Conservation (phyloP, 2,113 vertebrate genomes). For the Balaenoptera acutorostrata region DNA sequence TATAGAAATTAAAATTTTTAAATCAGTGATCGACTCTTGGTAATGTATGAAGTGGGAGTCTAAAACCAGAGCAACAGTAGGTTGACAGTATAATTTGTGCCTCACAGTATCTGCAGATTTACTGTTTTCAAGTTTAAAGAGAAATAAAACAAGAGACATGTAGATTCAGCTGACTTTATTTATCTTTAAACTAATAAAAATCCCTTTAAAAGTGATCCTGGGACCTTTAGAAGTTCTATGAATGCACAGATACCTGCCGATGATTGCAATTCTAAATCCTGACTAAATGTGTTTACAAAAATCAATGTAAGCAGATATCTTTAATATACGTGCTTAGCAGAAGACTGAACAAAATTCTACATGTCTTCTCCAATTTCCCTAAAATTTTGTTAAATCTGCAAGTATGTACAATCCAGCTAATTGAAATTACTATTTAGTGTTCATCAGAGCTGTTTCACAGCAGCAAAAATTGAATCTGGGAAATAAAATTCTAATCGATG, state of each 20-base stretch:
- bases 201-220: conserved; percentile 89
- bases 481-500: conserved; percentile 81
- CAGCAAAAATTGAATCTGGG: conserved; percentile 85
- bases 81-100: conserved; percentile 75
- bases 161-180: conserved; percentile 99
- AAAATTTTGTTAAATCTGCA: conserved; percentile 88
- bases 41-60: conserved; percentile 78
- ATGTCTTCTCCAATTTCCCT: conserved; percentile 78
- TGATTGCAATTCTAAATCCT: conserved; percentile 91
- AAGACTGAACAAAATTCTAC: conserved; percentile 81
- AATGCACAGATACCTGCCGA: conserved; percentile 92
- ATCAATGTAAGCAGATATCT: conserved; percentile 87
- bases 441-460: conserved; percentile 90
- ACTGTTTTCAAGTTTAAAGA: conserved; percentile 79
- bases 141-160: conserved; percentile 85
- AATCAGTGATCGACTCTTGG: conserved; percentile 84
- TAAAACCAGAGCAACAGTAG: conserved; percentile 81
- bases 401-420: conserved; percentile 95
- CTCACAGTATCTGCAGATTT: conserved; percentile 83
- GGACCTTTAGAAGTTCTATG: conserved; percentile 88
- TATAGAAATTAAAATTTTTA: conserved; percentile 82
- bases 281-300: conserved; percentile 82
- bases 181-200: conserved; percentile 96
- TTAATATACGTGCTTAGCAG: conserved; percentile 85
- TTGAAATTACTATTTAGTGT: conserved; percentile 94